Percentiles rank a stretch among this genome's conserved stretches.
Conservation (phyloP, 2,888 invertebrate genomes). For the Drosophila maculinotata region DNA sequence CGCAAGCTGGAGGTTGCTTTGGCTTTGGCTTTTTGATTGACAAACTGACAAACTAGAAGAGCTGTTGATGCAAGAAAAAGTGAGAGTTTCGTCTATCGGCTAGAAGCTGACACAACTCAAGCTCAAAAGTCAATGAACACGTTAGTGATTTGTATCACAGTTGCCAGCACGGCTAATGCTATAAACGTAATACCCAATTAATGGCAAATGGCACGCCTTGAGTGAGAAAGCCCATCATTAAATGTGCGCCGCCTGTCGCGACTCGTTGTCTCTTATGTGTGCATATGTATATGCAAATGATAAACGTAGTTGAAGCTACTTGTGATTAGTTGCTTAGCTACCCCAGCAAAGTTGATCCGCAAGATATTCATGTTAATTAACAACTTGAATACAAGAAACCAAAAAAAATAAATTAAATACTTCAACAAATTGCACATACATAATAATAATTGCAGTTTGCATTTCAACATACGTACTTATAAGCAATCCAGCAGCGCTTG, state of each 20-base stretch:
- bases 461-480: conserved; percentile 61
- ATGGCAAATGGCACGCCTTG: conserved; percentile 54
- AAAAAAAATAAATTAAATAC: conserved; percentile 13
- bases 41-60: conserved; percentile 58
- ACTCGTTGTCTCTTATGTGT: conserved; percentile 2
- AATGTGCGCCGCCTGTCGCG: conserved; percentile 50
- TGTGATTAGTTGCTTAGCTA: conserved; percentile 2
- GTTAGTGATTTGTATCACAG: conserved; percentile 38
- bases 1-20: conserved; percentile 16
- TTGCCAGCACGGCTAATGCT: conserved; percentile 39
- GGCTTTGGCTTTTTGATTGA: conserved; percentile 55
- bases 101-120: conserved; percentile 43
- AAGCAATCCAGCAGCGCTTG: conserved; percentile 18
- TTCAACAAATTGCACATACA: conserved; percentile 46
- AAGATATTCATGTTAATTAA: neutral
- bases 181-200: conserved; percentile 66
- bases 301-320: conserved; percentile 12
- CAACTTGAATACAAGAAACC: conserved; percentile 2
- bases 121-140: conserved; percentile 56
- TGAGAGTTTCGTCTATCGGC: conserved; percentile 55
- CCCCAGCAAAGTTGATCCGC: neutral
- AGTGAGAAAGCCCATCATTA: conserved; percentile 55
- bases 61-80: conserved; percentile 44
- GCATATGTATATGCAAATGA: conserved; percentile 38
- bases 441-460: conserved; percentile 64